Percentiles rank a stretch among this genome's conserved stretches.
Conservation (phyloP, 1,140 invertebrate genomes). For the Drosophila nebulosa region DNA sequence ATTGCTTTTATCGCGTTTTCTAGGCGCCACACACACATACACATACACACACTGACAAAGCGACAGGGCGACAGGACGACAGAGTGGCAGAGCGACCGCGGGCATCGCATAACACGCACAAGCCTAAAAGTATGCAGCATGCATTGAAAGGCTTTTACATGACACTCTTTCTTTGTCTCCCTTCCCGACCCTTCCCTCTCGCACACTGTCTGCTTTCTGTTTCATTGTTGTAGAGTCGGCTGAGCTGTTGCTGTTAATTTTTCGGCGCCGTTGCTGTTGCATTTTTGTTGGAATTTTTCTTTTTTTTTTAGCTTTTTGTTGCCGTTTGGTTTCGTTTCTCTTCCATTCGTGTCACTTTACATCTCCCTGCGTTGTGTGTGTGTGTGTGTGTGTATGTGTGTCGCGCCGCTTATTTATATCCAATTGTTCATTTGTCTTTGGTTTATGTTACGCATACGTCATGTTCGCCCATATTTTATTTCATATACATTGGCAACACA, state of each 20-base stretch:
- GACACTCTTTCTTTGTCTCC: conserved; percentile 33
- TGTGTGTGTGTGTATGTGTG: conserved; percentile 25
- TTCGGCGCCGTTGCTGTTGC: conserved; percentile 66
- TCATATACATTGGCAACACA: conserved; percentile 25
- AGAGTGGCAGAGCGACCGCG: conserved; percentile 5
- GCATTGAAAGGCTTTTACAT: conserved; percentile 75
- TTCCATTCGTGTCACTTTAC: conserved; percentile 35
- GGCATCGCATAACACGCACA: conserved; percentile 48
- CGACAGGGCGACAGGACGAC: not conserved
- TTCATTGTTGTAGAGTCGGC: conserved; percentile 45
- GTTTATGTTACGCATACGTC: conserved; percentile 79
- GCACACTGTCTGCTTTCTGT: conserved; percentile 27
- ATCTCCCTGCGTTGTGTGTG: not conserved
- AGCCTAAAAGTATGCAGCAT: conserved; percentile 71
- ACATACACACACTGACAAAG: not conserved
- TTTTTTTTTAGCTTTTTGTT: conserved; percentile 15
- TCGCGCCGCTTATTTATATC: conserved; percentile 72
- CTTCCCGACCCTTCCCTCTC: not conserved
- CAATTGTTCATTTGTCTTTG: conserved; percentile 79
- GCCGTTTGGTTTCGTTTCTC: conserved; percentile 43
- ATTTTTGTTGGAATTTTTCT: conserved; percentile 44
- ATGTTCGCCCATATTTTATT: conserved; percentile 75
- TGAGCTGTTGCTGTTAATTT: conserved; percentile 68
- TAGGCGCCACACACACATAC: conserved; percentile 42
- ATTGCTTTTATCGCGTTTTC: conserved; percentile 78